Percentiles rank a stretch among this genome's conserved stretches.
These are phyloP conservation scores for Rousettus leschenaultii DNA, from an alignment of 2,113 vertebrate species.

Conservation along the genomic window DNA sequence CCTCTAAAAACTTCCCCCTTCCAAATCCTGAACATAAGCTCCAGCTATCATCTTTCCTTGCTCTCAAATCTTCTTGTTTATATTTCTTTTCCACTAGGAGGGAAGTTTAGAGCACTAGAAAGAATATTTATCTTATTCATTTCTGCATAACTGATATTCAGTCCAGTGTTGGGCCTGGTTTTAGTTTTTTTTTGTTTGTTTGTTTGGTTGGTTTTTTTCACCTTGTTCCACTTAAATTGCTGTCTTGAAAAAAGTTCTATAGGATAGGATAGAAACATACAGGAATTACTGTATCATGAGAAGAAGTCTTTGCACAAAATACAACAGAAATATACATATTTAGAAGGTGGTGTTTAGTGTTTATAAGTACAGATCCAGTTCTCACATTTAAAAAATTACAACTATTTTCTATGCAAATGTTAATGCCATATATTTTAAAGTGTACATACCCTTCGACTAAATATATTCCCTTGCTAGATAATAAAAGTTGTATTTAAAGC, in stretches of 20 bases:
- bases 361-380: background rate
- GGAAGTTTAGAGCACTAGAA: background rate
- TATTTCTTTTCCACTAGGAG: background rate
- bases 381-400: background rate
- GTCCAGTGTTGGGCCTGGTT: background rate
- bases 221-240: background rate
- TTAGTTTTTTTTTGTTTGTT: background rate
- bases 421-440: background rate
- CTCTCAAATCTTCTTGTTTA: background rate
- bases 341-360: background rate
- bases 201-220: too few species aligned
- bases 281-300: background rate
- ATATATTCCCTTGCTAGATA: background rate
- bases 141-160: background rate
- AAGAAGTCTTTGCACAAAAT: conserved; percentile 24
- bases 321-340: background rate
- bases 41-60: background rate
- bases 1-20: background rate
- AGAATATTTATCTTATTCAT: background rate
- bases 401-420: background rate
- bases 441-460: background rate
- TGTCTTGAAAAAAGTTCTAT: background rate
- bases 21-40: background rate
- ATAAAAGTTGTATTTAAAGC: background rate
- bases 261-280: background rate